These are phyloP conservation scores for Epinephelus fuscoguttatus DNA, from an alignment of 2,113 vertebrate species.

Conservation along the genomic window DNA sequence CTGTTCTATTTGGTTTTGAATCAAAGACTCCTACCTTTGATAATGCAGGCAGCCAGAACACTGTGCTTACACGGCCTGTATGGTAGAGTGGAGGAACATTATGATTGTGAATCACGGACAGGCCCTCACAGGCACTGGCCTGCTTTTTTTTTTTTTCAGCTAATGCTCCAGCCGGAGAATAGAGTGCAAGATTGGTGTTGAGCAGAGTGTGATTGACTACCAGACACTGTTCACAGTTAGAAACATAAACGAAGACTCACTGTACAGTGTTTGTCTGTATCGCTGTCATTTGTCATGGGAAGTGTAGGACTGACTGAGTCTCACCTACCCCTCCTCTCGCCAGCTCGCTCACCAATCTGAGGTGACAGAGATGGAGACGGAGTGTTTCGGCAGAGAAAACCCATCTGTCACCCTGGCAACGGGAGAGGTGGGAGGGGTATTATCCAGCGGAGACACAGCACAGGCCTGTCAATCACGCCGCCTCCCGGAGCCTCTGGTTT, in stretches of 20 bases:
- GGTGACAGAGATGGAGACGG: constrained; percentile 67
- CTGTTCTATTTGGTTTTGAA: constrained; percentile 44
- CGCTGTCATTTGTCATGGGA: constrained; percentile 52
- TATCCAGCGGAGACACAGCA: constrained; percentile 53
- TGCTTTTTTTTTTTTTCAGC: constrained; percentile 39
- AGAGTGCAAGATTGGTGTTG: constrained; percentile 34
- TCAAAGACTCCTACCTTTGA: constrained; percentile 40
- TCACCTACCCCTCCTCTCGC: constrained; percentile 35
- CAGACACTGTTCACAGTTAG: constrained; percentile 7
- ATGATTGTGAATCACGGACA: constrained; percentile 61
- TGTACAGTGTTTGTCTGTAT: constrained; percentile 40
- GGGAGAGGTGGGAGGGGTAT: constrained; percentile 55
- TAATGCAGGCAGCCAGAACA: constrained; percentile 17
- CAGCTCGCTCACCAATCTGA: constrained; percentile 46
- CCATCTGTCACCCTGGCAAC: constrained; percentile 80
- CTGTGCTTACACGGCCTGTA: not conserved
- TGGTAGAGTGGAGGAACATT: constrained; percentile 31
- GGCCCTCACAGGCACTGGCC: constrained; percentile 55
- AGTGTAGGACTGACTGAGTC: constrained; percentile 52
- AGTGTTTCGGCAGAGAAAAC: constrained; percentile 69
- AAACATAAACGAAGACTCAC: constrained; percentile 36
- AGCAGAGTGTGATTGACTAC: constrained; percentile 31
- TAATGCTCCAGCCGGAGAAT: constrained; percentile 33
- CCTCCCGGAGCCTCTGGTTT: constrained; percentile 51
- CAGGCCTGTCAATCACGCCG: constrained; percentile 63